Percentiles rank a stretch among this genome's conserved stretches.
Conservation (phyloP, 2,888 invertebrate species). For the Epistrophella euchroma region DNA sequence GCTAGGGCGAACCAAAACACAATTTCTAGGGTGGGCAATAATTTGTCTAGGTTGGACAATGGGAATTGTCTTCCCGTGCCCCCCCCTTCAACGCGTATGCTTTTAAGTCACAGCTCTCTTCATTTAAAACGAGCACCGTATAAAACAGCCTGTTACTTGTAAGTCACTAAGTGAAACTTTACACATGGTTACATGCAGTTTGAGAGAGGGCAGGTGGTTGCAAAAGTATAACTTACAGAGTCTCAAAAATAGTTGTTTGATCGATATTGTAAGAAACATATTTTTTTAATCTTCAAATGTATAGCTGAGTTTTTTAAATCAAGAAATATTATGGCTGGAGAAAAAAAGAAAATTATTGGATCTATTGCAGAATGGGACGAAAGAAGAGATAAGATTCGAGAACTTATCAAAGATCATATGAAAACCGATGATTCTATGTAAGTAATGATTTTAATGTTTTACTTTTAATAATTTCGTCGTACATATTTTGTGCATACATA, state of each 20-base stretch:
- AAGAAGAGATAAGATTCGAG: slow-evolving; percentile 42
- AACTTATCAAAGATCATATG: slow-evolving; percentile 45
- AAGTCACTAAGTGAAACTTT: too few relatives aligned
- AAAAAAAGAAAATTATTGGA: neutral
- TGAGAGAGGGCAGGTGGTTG: too few relatives aligned
- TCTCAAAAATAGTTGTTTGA: slow-evolving; percentile 47
- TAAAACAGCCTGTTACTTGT: too few relatives aligned
- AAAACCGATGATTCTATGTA: slow-evolving; percentile 42
- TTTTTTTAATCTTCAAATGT: neutral
- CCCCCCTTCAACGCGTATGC: too few relatives aligned
- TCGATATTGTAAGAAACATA: slow-evolving; percentile 37
- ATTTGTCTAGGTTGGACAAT: too few relatives aligned
- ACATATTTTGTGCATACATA: neutral
- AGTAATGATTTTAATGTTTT: neutral
- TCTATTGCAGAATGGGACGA: slow-evolving; percentile 31
- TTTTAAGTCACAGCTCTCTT: too few relatives aligned
- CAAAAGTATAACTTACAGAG: too few relatives aligned
- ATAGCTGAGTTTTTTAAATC: neutral
- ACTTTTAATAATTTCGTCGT: neutral
- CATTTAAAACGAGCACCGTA: too few relatives aligned
- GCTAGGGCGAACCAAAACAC: too few relatives aligned
- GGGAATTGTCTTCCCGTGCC: too few relatives aligned
- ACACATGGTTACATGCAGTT: too few relatives aligned
- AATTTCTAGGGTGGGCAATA: too few relatives aligned
- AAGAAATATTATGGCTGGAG: slow-evolving; percentile 33